Evolutionary conservation across 2,888 invertebrate species (phyloP).

Genomic region (Apamea anceps): DNA sequence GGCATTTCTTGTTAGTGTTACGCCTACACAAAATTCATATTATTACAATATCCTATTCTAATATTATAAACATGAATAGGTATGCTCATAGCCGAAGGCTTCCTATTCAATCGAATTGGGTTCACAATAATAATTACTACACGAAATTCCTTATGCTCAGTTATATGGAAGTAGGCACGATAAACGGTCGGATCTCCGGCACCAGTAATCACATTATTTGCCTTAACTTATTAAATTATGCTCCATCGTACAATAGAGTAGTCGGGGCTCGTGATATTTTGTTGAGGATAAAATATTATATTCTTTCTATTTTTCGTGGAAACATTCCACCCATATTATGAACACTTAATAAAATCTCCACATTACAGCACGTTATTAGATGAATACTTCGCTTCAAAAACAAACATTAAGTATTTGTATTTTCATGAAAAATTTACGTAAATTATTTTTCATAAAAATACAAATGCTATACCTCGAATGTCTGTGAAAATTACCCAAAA

Average conservation of each 20-base stretch:
- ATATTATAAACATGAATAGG: conserved; percentile 1
- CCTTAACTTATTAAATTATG: conserved; percentile 43
- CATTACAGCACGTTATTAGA: conserved; percentile 18
- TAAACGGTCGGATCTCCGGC: conserved; percentile 22
- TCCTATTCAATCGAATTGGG: conserved; percentile 41
- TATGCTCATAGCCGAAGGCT: conserved; percentile 23
- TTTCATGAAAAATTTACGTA: not conserved
- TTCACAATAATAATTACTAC: conserved; percentile 41
- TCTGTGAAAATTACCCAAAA: not conserved
- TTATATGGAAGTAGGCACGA: conserved; percentile 15
- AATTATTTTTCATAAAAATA: not conserved
- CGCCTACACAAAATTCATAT: not conserved
- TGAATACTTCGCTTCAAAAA: conserved; percentile 28
- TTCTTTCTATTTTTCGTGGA: conserved; percentile 4
- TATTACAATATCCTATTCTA: not conserved
- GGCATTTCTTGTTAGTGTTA: not conserved
- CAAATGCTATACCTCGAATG: not conserved
- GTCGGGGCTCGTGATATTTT: conserved; percentile 19
- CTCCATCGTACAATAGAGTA: conserved; percentile 18
- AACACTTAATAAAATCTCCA: conserved; percentile 27
- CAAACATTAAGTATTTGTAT: not conserved
- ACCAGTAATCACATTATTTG: conserved; percentile 41
- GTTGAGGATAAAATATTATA: conserved; percentile 17
- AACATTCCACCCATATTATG: conserved; percentile 4
- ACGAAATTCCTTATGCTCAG: conserved; percentile 24